Evolutionary conservation across 2,797 vertebrate genomes (phyloP).

Genomic region (Melanotaenia boesemani): DNA sequence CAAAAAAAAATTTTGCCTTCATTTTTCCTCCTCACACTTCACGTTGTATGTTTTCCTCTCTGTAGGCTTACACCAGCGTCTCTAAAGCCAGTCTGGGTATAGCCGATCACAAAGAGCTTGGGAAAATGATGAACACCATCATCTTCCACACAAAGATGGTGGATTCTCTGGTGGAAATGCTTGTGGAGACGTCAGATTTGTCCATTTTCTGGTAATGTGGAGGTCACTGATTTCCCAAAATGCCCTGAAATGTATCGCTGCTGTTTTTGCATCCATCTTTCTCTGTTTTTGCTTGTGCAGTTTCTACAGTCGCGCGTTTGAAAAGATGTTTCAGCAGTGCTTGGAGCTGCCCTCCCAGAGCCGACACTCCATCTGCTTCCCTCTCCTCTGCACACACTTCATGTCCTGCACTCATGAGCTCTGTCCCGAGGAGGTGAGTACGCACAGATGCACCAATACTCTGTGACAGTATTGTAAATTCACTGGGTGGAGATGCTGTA

Average conservation of each 20-base stretch:
- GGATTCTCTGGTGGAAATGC: slow-evolving; percentile 98
- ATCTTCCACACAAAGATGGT: slow-evolving; percentile 99
- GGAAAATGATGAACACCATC: slow-evolving; percentile 99
- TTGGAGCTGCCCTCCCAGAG: slow-evolving; percentile 98
- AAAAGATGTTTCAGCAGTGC: slow-evolving; percentile 99
- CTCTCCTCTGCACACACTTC: slow-evolving; percentile 97
- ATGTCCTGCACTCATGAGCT: slow-evolving; percentile 99
- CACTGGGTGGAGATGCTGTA: neutral
- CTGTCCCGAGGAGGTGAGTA: slow-evolving; percentile 95
- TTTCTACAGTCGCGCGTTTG: slow-evolving; percentile 99
- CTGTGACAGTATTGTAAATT: neutral
- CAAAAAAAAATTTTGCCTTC: no score
- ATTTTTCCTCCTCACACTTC: no score
- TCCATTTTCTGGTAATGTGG: slow-evolving; percentile 95
- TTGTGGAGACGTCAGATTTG: slow-evolving; percentile 97
- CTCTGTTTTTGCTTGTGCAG: slow-evolving; percentile 69
- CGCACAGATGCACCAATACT: neutral
- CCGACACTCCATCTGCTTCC: slow-evolving; percentile 97
- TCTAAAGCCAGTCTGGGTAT: slow-evolving; percentile 96
- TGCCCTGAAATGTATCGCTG: neutral
- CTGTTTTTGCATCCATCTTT: neutral
- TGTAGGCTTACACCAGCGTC: slow-evolving; percentile 96
- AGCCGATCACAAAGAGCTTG: slow-evolving; percentile 96
- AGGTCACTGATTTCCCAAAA: neutral
- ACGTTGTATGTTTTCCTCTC: neutral